Percentiles rank a stretch among this genome's conserved stretches.
Conservation (phyloP, 2,113 vertebrate genomes). For the Prinia subflava region DNA sequence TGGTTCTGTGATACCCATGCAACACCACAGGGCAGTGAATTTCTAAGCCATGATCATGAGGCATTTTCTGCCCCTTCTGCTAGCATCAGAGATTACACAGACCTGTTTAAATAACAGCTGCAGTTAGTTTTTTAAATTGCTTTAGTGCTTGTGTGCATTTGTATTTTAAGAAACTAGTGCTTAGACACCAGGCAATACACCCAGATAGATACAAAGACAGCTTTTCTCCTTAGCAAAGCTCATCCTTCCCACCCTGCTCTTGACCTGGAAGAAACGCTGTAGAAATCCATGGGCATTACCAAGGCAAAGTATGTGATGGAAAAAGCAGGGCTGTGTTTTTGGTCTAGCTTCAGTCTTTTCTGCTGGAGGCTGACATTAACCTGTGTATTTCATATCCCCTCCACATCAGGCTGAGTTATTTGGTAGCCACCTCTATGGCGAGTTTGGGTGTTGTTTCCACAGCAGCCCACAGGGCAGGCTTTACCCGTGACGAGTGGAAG, state of each 20-base stretch:
- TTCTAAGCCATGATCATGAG: rapidly evolving
- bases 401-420: not conserved
- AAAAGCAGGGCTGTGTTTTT: not conserved
- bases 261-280: not conserved
- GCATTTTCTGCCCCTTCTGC: not conserved
- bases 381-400: not conserved
- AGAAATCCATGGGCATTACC: not conserved
- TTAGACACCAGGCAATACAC: not conserved
- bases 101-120: not conserved
- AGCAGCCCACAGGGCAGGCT: not conserved
- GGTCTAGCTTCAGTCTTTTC: not conserved
- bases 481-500: not conserved
- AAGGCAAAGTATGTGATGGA: not conserved
- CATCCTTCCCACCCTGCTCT: not conserved
- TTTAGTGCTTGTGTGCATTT: not conserved
- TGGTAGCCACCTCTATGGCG: not conserved
- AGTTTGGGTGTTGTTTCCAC: not conserved
- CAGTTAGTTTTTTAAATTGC: not conserved
- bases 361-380: not conserved
- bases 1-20: not conserved
- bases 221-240: not conserved
- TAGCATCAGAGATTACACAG: not conserved
- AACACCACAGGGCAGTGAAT: not conserved
- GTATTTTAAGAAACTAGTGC: not conserved
- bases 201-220: not conserved